Evolutionary conservation across 2,888 invertebrate species (phyloP).

Genomic region (Barypeithes pellucidus): DNA sequence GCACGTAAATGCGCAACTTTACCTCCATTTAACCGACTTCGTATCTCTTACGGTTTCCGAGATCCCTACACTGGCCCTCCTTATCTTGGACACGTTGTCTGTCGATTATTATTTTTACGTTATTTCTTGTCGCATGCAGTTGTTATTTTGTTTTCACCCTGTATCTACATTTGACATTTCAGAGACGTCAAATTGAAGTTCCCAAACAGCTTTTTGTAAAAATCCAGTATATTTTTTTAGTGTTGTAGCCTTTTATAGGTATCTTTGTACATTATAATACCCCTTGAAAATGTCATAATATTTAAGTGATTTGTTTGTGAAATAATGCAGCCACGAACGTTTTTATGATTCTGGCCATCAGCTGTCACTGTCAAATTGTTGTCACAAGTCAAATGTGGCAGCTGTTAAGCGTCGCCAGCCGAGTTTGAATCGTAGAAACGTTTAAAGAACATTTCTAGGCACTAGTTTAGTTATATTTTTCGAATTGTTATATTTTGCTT

Average conservation of each 20-base stretch:
- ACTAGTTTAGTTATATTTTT: constrained; percentile 61
- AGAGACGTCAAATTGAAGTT: background rate
- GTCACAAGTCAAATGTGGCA: constrained; percentile 4
- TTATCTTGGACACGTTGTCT: too few species aligned
- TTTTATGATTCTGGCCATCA: constrained; percentile 26
- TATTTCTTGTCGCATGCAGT: constrained; percentile 40
- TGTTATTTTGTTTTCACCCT: constrained; percentile 30
- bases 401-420: background rate
- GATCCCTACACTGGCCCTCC: too few species aligned
- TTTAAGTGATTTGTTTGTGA: constrained; percentile 19
- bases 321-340: background rate
- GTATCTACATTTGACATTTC: constrained; percentile 1
- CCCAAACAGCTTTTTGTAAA: constrained; percentile 20
- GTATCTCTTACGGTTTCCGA: too few species aligned
- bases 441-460: constrained; percentile 65
- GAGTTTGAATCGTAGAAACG: background rate
- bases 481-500: constrained; percentile 64
- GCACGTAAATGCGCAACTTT: too few species aligned
- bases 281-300: constrained; percentile 23
- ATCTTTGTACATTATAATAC: constrained; percentile 36
- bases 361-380: background rate
- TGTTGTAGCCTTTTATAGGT: constrained; percentile 25
- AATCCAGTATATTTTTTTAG: constrained; percentile 53
- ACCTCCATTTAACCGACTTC: too few species aligned
- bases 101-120: constrained; percentile 43